Conservation (phyloP, 2,888 invertebrate genomes). For the Laothoe populi region DNA sequence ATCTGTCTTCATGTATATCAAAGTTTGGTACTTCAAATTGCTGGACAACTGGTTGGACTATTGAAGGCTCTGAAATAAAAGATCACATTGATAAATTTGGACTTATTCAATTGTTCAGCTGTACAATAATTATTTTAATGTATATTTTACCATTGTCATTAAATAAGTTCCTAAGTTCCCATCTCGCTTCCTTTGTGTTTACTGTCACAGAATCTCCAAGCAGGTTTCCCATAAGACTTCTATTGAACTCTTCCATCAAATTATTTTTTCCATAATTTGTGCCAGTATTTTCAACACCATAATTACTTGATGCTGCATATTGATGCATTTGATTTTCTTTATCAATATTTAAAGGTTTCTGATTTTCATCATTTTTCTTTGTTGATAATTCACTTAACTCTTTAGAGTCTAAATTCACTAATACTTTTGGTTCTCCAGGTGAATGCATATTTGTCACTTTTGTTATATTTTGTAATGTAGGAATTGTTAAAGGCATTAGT, state of each 20-base stretch:
- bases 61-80: conserved; percentile 63
- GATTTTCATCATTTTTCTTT: conserved; percentile 66
- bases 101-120: background rate
- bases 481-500: conserved; percentile 75
- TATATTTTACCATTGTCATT: conserved; percentile 73
- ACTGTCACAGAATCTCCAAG: conserved; percentile 87
- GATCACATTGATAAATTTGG: background rate
- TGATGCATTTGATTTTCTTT: conserved; percentile 68
- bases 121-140: background rate
- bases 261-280: conserved; percentile 69
- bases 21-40: conserved; percentile 77
- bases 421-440: conserved; percentile 77
- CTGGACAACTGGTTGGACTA: conserved; percentile 75
- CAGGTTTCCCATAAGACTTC: conserved; percentile 79
- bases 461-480: conserved; percentile 76
- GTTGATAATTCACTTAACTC: conserved; percentile 72
- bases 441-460: conserved; percentile 80
- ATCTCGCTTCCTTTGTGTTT: conserved; percentile 88
- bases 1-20: conserved; percentile 79
- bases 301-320: conserved; percentile 46
- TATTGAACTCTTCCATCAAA: conserved; percentile 78
- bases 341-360: conserved; percentile 53
- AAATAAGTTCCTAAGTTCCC: conserved; percentile 87
- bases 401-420: conserved; percentile 78
- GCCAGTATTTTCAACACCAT: conserved; percentile 58